A percentile compares a stretch with the other conserved stretches of the same genome.
phyloP scores from a whole-genome alignment of 2,888 invertebrate genomes.

The Himalopsyche tibetana region DNA sequence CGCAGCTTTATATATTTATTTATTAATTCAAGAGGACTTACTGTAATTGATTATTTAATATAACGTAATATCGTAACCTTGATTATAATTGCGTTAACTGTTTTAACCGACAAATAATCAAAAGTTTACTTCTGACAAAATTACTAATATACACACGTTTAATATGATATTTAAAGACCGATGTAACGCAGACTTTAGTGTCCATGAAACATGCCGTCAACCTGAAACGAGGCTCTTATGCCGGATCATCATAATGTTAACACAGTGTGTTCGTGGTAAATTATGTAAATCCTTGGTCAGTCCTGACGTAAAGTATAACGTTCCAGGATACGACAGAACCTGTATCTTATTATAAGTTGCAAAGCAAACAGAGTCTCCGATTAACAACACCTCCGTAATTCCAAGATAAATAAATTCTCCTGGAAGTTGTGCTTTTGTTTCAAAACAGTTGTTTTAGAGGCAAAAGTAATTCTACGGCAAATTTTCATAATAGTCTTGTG shows the following conservation, averaged over 20 bases:
- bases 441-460: not conserved
- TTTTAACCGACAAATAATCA: no score
- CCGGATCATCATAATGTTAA: constrained; percentile 36
- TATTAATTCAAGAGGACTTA: no score
- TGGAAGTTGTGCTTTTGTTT: constrained; percentile 12
- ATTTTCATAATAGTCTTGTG: not conserved
- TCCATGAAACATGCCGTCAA: constrained; percentile 34
- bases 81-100: no score
- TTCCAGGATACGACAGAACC: not conserved
- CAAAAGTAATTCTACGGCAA: not conserved
- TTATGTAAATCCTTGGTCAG: constrained; percentile 40
- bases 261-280: constrained; percentile 23
- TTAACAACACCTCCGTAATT: constrained; percentile 6
- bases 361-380: not conserved
- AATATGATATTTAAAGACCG: no score
- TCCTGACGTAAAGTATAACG: constrained; percentile 2
- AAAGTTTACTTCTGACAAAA: no score
- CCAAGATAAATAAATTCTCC: constrained; percentile 7
- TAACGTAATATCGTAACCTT: no score
- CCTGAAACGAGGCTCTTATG: constrained; percentile 15
- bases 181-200: not conserved
- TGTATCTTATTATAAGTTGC: not conserved
- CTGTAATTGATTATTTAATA: no score
- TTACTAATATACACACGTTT: no score
- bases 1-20: no score